These are phyloP conservation scores for Isurus oxyrinchus DNA, from an alignment of 2,113 vertebrate genomes.

Conservation along the genomic window DNA sequence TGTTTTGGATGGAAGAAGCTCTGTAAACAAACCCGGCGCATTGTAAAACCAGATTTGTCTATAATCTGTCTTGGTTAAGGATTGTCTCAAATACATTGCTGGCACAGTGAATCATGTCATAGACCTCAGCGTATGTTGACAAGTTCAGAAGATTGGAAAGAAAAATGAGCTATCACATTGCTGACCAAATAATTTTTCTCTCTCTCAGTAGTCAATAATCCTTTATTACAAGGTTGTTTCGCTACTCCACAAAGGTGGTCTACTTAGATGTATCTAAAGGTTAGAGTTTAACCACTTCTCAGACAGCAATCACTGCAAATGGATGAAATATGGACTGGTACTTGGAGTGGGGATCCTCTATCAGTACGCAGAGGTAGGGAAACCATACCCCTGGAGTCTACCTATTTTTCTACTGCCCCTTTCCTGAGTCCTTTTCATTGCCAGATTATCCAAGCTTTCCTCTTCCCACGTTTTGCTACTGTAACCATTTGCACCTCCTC, in stretches of 20 bases:
- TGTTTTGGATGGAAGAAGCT: not conserved
- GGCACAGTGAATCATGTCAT: not conserved
- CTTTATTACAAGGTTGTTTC: not conserved
- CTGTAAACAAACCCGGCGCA: not conserved
- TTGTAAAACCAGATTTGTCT: not conserved
- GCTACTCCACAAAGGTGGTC: not conserved
- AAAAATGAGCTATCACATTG: not conserved
- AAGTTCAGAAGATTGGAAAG: not conserved
- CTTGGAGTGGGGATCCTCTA: too few relatives aligned
- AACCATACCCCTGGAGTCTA: too few relatives aligned
- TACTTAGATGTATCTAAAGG: not conserved
- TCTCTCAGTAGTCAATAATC: not conserved
- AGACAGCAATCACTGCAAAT: not conserved
- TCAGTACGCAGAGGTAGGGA: too few relatives aligned
- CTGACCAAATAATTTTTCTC: not conserved
- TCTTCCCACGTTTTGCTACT: too few relatives aligned
- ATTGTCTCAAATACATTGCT: not conserved
- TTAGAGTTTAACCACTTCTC: not conserved
- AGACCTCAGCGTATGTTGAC: not conserved
- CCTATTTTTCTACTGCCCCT: too few relatives aligned
- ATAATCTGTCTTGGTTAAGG: not conserved
- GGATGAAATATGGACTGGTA: too few relatives aligned
- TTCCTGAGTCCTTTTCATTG: too few relatives aligned
- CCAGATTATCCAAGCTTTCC: too few relatives aligned
- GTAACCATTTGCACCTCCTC: too few relatives aligned